Base-by-base conservation (phyloP, 1,140 invertebrate species). In the Megalopta genalis region DNA sequence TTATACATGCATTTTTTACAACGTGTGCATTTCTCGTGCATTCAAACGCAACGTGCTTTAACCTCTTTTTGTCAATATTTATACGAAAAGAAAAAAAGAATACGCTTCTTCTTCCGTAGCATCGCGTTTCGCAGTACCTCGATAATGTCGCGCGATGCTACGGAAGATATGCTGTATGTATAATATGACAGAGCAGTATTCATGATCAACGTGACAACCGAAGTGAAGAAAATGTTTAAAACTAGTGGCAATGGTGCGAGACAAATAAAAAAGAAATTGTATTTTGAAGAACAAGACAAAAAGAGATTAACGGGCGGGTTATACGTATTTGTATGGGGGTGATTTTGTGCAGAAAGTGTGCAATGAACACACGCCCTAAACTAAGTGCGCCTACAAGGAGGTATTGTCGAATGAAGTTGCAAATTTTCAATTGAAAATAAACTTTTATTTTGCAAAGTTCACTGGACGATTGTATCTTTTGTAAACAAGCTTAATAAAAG, bases 1-100 rank as follows among this genome's bases (percentile, higher is more conserved):
- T 78, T 64, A 72, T 78, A 78, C 49, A 12, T 78, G 76, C 76
- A 78, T 78, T 72, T 78, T 78, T 78, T 72, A 66, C 39, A 32
- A 64, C 68, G 54, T 57, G 25, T 72, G 68, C 60, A 78, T 78
- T 77, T 77, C 32, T 54, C 8, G 3, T 78, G 76, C 68, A 78
- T 72, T 78, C 39, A 63, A 21, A 46, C 42, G 16, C 25, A 52
- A 54, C 68, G 76, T 67, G 72, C 27, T 54, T 78, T 78, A 78
- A 72, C 69, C 76, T 78, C 76, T 71, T 72, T 78, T 71, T 77
- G 67, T 32, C 32, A 25, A 54, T 9, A 64, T 64, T 71, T 71
- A 32, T 64, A 70, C 23, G 14, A 18, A 46, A 46, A 25, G 10
- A 57, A 59, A 16, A n/a, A 59, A 66, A n/a, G 4, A 67, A 10